A percentile compares a stretch with the other conserved stretches of the same genome.
phyloP scores from a whole-genome alignment of 2,113 vertebrate species.

The Passer montanus region DNA sequence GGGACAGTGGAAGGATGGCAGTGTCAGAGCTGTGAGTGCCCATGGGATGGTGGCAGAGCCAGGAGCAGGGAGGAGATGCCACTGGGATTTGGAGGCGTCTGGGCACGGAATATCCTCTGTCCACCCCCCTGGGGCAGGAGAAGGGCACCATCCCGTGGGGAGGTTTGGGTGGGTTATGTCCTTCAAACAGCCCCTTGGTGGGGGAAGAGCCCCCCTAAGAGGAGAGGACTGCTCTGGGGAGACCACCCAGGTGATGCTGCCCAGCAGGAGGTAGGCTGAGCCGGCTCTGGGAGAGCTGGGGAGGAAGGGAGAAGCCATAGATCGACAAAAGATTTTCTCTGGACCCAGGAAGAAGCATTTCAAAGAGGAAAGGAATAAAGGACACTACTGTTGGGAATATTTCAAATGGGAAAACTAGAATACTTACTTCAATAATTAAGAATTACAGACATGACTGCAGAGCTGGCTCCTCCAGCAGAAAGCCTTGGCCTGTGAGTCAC shows the following conservation, averaged over 20 bases:
- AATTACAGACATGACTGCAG: neutral
- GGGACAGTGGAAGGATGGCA: neutral
- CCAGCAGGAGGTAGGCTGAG: neutral
- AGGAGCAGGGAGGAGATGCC: neutral
- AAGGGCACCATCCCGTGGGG: fast-evolving
- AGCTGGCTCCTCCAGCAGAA: neutral
- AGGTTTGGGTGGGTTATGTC: neutral
- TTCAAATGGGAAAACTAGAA: neutral
- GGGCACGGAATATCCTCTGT: neutral
- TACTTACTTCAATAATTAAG: neutral
- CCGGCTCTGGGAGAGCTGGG: neutral
- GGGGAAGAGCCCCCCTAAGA: neutral
- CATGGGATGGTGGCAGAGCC: fast-evolving
- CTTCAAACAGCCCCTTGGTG: neutral
- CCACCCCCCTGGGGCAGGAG: neutral
- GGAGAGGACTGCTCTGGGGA: neutral
- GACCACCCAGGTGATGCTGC: neutral
- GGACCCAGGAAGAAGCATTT: neutral
- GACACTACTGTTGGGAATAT: neutral
- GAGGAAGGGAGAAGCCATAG: neutral
- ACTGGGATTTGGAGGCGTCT: neutral
- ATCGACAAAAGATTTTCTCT: neutral
- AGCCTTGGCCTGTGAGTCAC: constrained; percentile 44
- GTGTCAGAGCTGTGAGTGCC: neutral
- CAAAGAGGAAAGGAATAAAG: neutral